phyloP scores from a whole-genome alignment of 2,113 vertebrate species.

The Dicrurus megarhynchus region DNA sequence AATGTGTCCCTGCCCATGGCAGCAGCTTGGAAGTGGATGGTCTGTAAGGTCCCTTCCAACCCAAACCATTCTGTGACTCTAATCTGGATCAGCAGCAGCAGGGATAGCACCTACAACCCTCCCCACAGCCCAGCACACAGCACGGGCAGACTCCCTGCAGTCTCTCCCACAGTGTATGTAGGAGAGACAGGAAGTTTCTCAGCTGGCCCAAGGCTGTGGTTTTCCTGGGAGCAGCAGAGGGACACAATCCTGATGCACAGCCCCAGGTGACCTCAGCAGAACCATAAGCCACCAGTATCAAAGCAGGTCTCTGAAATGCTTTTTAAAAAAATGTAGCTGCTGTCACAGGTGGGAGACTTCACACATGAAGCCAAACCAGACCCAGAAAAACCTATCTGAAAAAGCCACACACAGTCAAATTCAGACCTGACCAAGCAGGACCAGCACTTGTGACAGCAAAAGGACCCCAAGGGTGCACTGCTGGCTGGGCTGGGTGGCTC shows the following conservation, averaged over 20 bases:
- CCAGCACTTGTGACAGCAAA: background rate
- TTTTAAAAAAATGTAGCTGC: background rate
- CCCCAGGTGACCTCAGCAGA: background rate
- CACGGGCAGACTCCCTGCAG: accelerated
- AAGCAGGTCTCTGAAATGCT: background rate
- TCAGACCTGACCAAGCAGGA: background rate
- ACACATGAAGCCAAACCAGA: background rate
- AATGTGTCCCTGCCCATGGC: background rate
- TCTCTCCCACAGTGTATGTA: accelerated
- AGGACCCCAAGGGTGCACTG: accelerated
- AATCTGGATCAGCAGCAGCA: background rate
- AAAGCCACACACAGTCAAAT: background rate
- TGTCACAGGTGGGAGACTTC: background rate
- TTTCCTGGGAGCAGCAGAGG: background rate
- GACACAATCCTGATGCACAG: background rate
- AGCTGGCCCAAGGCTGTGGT: background rate
- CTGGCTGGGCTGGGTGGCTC: background rate
- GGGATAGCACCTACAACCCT: background rate
- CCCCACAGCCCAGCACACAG: background rate
- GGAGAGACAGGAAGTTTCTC: background rate
- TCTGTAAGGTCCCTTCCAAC: background rate
- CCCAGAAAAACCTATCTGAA: background rate
- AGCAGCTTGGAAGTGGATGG: background rate
- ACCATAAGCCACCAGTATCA: background rate
- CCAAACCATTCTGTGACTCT: background rate